Percentiles rank a stretch among this genome's conserved stretches.
Evolutionary conservation across 2,888 invertebrate species (phyloP).

Genomic region (Phortica okadai): DNA sequence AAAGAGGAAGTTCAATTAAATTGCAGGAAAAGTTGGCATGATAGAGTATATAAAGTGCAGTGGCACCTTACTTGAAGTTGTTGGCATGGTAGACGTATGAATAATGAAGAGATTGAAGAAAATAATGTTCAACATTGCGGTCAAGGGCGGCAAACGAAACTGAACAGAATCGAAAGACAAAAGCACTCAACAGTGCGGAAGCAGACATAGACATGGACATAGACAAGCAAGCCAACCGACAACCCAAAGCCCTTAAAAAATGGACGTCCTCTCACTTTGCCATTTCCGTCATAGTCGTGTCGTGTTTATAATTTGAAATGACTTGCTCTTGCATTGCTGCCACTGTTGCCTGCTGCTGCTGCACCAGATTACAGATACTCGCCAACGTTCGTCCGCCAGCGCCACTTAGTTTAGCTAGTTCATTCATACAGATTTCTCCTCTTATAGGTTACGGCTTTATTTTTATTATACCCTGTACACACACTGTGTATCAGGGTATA

Average conservation of each 20-base stretch:
- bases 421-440: slow-evolving; percentile 26
- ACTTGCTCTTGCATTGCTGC: slow-evolving; percentile 59
- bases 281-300: slow-evolving; percentile 28
- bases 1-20: too few species aligned
- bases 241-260: not conserved
- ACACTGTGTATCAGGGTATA: too few species aligned
- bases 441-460: slow-evolving; percentile 8
- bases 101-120: too few species aligned
- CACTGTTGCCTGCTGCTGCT: slow-evolving; percentile 8
- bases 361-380: not conserved
- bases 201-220: slow-evolving; percentile 34
- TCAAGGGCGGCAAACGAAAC: slow-evolving; percentile 10
- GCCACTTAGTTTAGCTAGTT: slow-evolving; percentile 14
- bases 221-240: slow-evolving; percentile 42
- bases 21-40: too few species aligned
- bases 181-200: not conserved
- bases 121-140: too few species aligned
- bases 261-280: not conserved
- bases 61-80: too few species aligned
- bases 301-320: slow-evolving; percentile 68
- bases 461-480: not conserved
- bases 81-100: too few species aligned
- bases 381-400: not conserved
- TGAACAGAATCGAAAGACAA: slow-evolving; percentile 4
- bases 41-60: too few species aligned